Evolutionary conservation across 2,797 vertebrate species (phyloP).

Genomic region (Gymnocypris eckloni): DNA sequence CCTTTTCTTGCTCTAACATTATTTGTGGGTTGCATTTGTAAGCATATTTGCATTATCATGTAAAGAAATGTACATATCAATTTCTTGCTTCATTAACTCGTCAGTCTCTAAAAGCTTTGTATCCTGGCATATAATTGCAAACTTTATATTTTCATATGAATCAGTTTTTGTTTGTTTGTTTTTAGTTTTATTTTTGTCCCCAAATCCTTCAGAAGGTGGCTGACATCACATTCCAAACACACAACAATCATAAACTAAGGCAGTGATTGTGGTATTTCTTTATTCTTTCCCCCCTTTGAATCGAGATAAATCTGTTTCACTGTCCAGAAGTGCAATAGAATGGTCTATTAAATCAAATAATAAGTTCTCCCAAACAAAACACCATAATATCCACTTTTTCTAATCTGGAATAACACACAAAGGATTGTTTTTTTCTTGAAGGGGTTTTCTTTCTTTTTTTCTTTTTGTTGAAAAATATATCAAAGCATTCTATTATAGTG

Average conservation of each 20-base stretch:
- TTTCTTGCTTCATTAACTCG: constrained; percentile 86
- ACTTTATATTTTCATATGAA: constrained; percentile 95
- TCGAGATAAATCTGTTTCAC: constrained; percentile 67
- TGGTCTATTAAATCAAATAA: constrained; percentile 82
- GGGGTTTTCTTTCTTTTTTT: constrained; percentile 75
- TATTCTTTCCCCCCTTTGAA: constrained; percentile 46
- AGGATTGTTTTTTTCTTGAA: constrained; percentile 79
- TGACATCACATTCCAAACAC: constrained; percentile 80
- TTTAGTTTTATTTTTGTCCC: constrained; percentile 78
- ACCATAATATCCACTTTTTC: constrained; percentile 77
- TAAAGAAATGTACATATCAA: constrained; percentile 84
- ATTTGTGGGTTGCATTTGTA: constrained; percentile 62
- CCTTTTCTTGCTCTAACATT: constrained; percentile 68
- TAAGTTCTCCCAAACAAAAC: constrained; percentile 80
- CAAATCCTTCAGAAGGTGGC: constrained; percentile 81
- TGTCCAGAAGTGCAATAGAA: constrained; percentile 85
- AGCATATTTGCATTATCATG: constrained; percentile 68
- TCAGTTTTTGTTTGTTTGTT: constrained; percentile 85
- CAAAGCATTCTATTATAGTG: constrained; percentile 97
- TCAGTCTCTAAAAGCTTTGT: constrained; percentile 86
- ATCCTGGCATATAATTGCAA: constrained; percentile 92
- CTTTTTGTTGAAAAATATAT: constrained; percentile 93
- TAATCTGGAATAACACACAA: constrained; percentile 82
- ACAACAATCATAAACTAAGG: constrained; percentile 70
- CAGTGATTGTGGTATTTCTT: constrained; percentile 88